Base-by-base conservation (phyloP, 2,888 invertebrate species). In the Aphelenchoides bicaudatus region DNA sequence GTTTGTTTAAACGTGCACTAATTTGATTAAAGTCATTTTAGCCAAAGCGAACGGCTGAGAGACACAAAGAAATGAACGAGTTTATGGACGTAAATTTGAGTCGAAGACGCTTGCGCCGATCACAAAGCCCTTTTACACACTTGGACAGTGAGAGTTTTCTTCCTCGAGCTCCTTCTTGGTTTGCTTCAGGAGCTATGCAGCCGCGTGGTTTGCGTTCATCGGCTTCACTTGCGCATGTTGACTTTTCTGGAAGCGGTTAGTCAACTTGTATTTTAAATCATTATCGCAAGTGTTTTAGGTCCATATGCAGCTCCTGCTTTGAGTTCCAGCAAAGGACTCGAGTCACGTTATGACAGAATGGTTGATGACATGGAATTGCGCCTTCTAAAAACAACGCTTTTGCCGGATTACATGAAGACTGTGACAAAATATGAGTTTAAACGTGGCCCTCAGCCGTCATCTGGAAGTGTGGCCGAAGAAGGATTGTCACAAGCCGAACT, bases 261-360 rank as follows among this genome's bases (percentile, higher is more conserved):
- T 43, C 25, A 6, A 8, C 10, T 19, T 46, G n/a, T n/a, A 31
- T 50, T 46, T 31, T 50, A 28, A 34, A 19, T 3, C 2, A 13
- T 2, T 8, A 58, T 30, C 43, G n/a, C 6, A 6, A 3, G 16
- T 4, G 56, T 23, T 46, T 61, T n/a, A 65, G 75, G 74, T 13
- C 75, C 75, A 5, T 77, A 77, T 59, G 72, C 70, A 16, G 77
- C 77, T 2, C 77, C 77, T 2, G 73, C 74, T 10, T 66, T 75
- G 16, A 47, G 57, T 19, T 51, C 58, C 30, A 66, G 72, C 3
- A 71, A 75, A 48, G 77, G 76, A 39, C 69, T 77, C 46, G 76
- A 66, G 43, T 71, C 74, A 5, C 58, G 73, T 38, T 75, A 75
- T 58, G 67, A 65, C 29, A 25, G 30, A 8, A 55, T 70, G 50